phyloP scores from a whole-genome alignment of 1,140 invertebrate species.

The Ooceraea biroi region DNA sequence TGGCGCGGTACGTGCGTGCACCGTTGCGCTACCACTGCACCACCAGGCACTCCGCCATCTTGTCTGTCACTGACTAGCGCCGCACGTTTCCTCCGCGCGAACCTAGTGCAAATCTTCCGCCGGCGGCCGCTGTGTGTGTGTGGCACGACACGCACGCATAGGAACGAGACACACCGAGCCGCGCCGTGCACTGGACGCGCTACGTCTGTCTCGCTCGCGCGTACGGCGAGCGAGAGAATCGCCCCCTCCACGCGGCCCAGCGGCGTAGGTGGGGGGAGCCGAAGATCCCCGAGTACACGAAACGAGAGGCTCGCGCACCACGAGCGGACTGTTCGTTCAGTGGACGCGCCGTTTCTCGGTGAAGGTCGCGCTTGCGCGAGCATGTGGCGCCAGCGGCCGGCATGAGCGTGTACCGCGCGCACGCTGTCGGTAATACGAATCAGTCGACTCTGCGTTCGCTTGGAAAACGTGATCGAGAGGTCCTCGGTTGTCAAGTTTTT shows the following conservation, averaged over 20 bases:
- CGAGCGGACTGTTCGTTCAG: constrained; percentile 42
- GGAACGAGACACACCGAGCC: constrained; percentile 53
- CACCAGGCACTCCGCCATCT: constrained; percentile 83
- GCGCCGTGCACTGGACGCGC: constrained; percentile 55
- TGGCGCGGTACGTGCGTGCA: constrained; percentile 65
- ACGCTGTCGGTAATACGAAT: constrained; percentile 55
- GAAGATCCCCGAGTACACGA: constrained; percentile 51
- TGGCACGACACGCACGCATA: constrained; percentile 39
- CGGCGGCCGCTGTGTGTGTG: constrained; percentile 41
- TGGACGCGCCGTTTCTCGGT: background rate
- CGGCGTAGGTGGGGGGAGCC: background rate
- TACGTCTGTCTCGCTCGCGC: constrained; percentile 64
- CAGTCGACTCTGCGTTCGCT: no score
- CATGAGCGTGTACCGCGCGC: no score
- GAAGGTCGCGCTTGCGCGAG: constrained; percentile 43
- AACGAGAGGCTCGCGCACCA: constrained; percentile 49
- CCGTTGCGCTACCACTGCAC: constrained; percentile 75
- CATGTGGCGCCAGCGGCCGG: constrained; percentile 50
- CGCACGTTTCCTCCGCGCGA: constrained; percentile 69
- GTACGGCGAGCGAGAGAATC: constrained; percentile 45
- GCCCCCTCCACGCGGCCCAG: constrained; percentile 29
- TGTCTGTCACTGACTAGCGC: constrained; percentile 80
- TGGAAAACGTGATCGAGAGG: background rate
- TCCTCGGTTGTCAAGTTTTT: constrained; percentile 5
- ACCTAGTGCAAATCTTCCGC: no score